Evolutionary conservation across 64 coral and sea anemone species (phyloP), one percentile per base, ranked within the genome.

Genomic region (Porites australiensis): DNA sequence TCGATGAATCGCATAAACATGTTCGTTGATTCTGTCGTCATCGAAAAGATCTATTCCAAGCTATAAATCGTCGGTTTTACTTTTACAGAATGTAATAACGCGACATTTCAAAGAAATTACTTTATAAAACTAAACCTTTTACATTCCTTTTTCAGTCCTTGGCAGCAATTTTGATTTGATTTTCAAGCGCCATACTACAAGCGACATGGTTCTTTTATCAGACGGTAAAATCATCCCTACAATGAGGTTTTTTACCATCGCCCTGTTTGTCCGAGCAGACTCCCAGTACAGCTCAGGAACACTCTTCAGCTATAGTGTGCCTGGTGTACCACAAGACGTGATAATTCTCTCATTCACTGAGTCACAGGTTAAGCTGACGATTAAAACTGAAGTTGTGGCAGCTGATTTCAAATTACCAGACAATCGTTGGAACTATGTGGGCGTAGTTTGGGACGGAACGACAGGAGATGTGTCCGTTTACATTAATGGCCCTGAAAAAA

Each of bases 391-490:
- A 73, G 47, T 79, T 6, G 70, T 93, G 8, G 63, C n/a, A 15
- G 85, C 72, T 6, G 66, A 85, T 3, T 77, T 87, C 3, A 75
- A 71, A 27, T 79, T 93, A 44, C 18, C 57, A 72, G 92, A 93
- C 70, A 83, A 64, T 10, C 37, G 50, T 13, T 93, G 92, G 92
- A 84, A 93, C 52, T 88, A 77, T 44, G 19, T 93, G 15, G 92
- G 92, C 15, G 64, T 88, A 8, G 75, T 70, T n/a, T 87, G 92
- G 64, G 60, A 64, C 45, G 73, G 74, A 53, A 6, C 0, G 22
- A 10, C 50, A 22, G 91, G 82, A 14, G 58, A 12, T 69, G 72
- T 79, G 11, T 64, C 20, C 50, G 53, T 93, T 16, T 93, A 78
- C 53, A 43, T 93, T 8, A 74, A 93, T 93, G 73, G 82, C 13